Evolutionary conservation across 2,113 vertebrate genomes (phyloP).

Genomic region (Chaetura pelagica): DNA sequence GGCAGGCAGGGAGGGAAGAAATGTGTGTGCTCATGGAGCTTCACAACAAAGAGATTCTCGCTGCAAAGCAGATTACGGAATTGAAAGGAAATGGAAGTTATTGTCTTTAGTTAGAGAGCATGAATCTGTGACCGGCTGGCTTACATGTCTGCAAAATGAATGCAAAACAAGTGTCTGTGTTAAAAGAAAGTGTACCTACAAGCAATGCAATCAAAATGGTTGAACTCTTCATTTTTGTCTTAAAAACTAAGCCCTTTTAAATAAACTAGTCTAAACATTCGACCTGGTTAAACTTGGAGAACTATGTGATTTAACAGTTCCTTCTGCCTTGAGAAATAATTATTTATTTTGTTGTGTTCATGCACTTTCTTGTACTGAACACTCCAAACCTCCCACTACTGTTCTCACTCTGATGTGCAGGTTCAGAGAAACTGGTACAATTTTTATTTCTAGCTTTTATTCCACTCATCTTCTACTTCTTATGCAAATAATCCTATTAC

Average conservation of each 20-base stretch:
- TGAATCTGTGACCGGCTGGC: background rate
- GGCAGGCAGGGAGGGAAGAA: background rate
- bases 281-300: background rate
- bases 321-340: background rate
- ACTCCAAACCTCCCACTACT: background rate
- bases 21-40: background rate
- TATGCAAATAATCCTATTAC: background rate
- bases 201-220: background rate
- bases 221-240: background rate
- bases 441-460: background rate
- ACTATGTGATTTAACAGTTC: background rate
- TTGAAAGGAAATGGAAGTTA: background rate
- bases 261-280: background rate
- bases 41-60: background rate
- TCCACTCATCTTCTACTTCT: background rate
- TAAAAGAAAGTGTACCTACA: background rate
- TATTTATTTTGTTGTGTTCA: background rate
- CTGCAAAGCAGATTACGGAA: background rate
- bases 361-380: background rate
- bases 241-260: background rate
- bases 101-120: background rate
- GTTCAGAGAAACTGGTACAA: background rate
- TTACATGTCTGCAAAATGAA: background rate
- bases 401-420: background rate
- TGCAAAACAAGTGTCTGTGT: background rate